Base-by-base conservation (phyloP, 2,113 vertebrate genomes). In the Myrmecobius fasciatus region DNA sequence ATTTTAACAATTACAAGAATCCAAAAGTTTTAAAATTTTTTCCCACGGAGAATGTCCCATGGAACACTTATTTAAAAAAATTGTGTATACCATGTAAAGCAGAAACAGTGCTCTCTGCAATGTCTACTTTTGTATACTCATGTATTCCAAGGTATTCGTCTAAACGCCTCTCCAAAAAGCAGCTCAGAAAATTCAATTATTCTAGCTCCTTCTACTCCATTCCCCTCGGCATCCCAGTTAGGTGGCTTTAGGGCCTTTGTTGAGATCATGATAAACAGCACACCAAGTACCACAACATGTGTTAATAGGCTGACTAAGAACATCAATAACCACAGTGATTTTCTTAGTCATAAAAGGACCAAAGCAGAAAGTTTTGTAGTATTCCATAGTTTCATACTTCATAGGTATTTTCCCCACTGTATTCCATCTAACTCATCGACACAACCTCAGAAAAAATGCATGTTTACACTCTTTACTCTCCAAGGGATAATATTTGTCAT, bases 391-490 rank as follows among this genome's bases (percentile, higher is more conserved):
- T 43, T 56, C 51, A 52, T 22, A n/a, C 0, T 94, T 91, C 53
- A 0, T 0, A 11, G 2, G 14, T 0, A 0, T 25, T 90, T 97
- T 93, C 93, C n/a, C 53, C 26, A 0, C 47, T 91, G 92, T 31
- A 48, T 26, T 52, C 36, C 14, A 0, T 0, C 0, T 2, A 0
- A 25, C 25, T 99, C 98, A 99, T 98, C 99, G 99, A 12, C 99
- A 98, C 92, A 99, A 98, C 9, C 99, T 98, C 91, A 99, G 99
- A 75, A 99, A 99, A 98, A 99, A 99, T 0, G 99, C 99, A 0
- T 99, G 99, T 88, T 99, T 99, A 97, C 99, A 99, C 97, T 99
- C 99, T 43, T 98, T 98, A 97, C 99, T 99, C 98, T 99, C 99
- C 97, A 99, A 97, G 0, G 99, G 99, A 52, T 99, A 99, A 60